Evolutionary conservation across 2,888 invertebrate species (phyloP).

Genomic region (Macropis europaea): DNA sequence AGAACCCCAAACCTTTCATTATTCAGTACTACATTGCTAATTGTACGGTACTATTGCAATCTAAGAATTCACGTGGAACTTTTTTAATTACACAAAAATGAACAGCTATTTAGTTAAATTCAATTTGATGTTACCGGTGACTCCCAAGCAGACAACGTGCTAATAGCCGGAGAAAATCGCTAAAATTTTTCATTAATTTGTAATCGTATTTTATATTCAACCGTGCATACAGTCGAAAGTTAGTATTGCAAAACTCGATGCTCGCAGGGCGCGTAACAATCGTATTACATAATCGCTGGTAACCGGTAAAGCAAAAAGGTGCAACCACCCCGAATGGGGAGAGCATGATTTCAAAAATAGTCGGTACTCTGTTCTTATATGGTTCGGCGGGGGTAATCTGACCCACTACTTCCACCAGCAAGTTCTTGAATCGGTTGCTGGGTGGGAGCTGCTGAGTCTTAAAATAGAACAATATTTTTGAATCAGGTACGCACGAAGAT

Average conservation of each 20-base stretch:
- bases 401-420: conserved; percentile 68
- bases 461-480: conserved; percentile 77
- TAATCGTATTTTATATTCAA: not conserved
- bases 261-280: conserved; percentile 11
- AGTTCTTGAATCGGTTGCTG: conserved; percentile 55
- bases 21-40: too few species aligned
- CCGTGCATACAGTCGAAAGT: not conserved
- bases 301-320: conserved; percentile 32
- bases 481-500: conserved; percentile 58
- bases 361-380: conserved; percentile 76
- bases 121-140: too few species aligned
- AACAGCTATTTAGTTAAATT: too few species aligned
- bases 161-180: too few species aligned
- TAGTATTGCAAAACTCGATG: not conserved
- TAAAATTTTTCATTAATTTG: too few species aligned
- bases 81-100: too few species aligned
- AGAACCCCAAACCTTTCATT: too few species aligned
- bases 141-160: too few species aligned
- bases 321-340: conserved; percentile 62
- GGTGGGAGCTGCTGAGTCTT: conserved; percentile 62
- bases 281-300: conserved; percentile 46
- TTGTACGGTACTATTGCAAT: too few species aligned
- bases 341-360: conserved; percentile 76
- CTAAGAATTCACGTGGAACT: too few species aligned
- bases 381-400: conserved; percentile 76